These are phyloP conservation scores for Tridacna crocea DNA, from an alignment of 2,888 invertebrate genomes.

Conservation along the genomic window DNA sequence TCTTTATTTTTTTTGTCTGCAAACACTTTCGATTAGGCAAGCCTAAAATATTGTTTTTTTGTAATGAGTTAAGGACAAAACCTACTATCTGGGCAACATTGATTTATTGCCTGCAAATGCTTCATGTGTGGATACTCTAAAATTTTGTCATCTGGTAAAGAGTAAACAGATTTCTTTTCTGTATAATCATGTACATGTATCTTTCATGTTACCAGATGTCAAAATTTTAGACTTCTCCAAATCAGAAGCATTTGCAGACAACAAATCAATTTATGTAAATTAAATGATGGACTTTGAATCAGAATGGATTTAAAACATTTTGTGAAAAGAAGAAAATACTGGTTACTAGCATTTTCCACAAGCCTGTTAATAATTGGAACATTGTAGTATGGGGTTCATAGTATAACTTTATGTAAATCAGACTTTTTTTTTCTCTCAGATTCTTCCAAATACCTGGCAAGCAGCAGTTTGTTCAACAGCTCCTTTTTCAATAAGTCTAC, in stretches of 20 bases:
- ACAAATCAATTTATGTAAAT: background rate
- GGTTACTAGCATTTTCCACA: no score
- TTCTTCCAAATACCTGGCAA: constrained; percentile 41
- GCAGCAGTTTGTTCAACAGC: constrained; percentile 50
- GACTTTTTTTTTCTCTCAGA: constrained; percentile 36
- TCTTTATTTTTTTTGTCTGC: background rate
- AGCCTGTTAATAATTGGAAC: no score
- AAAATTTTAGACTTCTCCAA: background rate
- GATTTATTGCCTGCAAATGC: no score
- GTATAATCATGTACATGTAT: no score
- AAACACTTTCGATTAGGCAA: background rate
- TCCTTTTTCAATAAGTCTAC: constrained; percentile 33
- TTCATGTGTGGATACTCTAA: background rate
- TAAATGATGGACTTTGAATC: background rate
- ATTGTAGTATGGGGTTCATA: no score
- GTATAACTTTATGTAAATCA: no score
- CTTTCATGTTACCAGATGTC: background rate
- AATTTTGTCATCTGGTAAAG: background rate
- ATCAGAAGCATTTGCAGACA: background rate
- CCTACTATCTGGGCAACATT: no score
- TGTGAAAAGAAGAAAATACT: background rate
- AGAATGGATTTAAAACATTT: background rate
- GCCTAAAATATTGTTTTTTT: background rate
- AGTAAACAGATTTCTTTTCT: no score
- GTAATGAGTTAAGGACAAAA: background rate